Percentiles rank a stretch among this genome's conserved stretches.
These are phyloP conservation scores for Diachasmimorpha longicaudata DNA, from an alignment of 1,140 invertebrate species.

Conservation along the genomic window DNA sequence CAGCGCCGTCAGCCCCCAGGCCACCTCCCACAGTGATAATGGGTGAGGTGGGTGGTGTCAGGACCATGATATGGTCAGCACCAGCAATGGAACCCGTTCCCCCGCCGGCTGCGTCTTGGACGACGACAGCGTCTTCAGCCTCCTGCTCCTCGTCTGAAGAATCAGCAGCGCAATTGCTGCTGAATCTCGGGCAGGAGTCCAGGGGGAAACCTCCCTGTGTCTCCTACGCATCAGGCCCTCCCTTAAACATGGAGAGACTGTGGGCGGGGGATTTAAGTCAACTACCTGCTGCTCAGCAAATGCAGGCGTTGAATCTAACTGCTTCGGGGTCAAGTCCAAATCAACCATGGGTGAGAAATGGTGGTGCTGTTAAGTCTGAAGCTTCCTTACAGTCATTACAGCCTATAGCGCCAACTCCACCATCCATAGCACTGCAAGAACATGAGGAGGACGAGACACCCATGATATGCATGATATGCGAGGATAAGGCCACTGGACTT, in stretches of 20 bases:
- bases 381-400: slow-evolving; percentile 52
- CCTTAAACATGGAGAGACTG: slow-evolving; percentile 87
- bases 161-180: slow-evolving; percentile 79
- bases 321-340: slow-evolving; percentile 60
- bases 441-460: slow-evolving; percentile 89
- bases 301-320: slow-evolving; percentile 81
- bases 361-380: slow-evolving; percentile 54
- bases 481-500: slow-evolving; percentile 95
- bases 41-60: slow-evolving; percentile 87
- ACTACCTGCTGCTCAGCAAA: slow-evolving; percentile 79
- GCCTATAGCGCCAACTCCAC: slow-evolving; percentile 63
- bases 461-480: slow-evolving; percentile 98
- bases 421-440: slow-evolving; percentile 64
- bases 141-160: slow-evolving; percentile 70
- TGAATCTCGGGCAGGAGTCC: slow-evolving; percentile 78
- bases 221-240: slow-evolving; percentile 65
- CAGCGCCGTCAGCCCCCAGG: slow-evolving; percentile 67
- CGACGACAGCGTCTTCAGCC: slow-evolving; percentile 57
- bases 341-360: slow-evolving; percentile 60
- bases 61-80: slow-evolving; percentile 90
- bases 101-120: slow-evolving; percentile 56
- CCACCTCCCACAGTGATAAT: slow-evolving; percentile 87
- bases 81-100: slow-evolving; percentile 65
- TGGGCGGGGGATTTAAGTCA: slow-evolving; percentile 88
- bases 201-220: slow-evolving; percentile 59